Conservation (phyloP, 2,797 vertebrate genomes). For the Apodemus agrarius region DNA sequence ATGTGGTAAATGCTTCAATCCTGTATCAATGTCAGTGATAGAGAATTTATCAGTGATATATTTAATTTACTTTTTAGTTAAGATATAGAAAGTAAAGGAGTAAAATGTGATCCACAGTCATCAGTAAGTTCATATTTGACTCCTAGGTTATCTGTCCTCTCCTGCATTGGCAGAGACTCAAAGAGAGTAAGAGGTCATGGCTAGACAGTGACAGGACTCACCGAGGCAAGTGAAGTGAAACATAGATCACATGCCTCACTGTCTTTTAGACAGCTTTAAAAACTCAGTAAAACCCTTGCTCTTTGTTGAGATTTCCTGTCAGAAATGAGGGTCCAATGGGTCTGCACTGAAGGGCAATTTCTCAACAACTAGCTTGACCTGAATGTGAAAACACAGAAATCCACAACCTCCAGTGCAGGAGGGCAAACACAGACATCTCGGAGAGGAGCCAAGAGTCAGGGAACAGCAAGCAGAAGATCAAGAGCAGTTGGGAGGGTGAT, state of each 20-base stretch:
- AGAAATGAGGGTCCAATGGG: background rate
- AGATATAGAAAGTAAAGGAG: background rate
- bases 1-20: background rate
- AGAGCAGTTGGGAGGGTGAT: background rate
- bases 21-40: background rate
- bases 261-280: background rate
- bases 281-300: background rate
- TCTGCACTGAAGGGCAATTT: background rate
- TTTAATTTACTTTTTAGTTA: background rate
- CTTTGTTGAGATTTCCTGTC: background rate
- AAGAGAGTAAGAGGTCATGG: background rate
- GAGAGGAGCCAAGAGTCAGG: background rate
- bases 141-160: background rate
- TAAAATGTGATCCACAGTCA: background rate
- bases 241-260: background rate
- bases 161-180: background rate
- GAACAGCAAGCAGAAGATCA: background rate
- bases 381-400: background rate
- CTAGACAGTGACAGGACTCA: background rate
- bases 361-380: background rate
- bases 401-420: background rate
- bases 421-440: background rate
- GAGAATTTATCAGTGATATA: background rate
- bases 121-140: background rate
- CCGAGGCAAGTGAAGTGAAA: background rate